Percentiles rank a stretch among this genome's conserved stretches.
These are phyloP conservation scores for Phacellophora camtschatica DNA, from an alignment of 30 jellyfish, hydroid and myxozoan genomes.

Conservation along the genomic window DNA sequence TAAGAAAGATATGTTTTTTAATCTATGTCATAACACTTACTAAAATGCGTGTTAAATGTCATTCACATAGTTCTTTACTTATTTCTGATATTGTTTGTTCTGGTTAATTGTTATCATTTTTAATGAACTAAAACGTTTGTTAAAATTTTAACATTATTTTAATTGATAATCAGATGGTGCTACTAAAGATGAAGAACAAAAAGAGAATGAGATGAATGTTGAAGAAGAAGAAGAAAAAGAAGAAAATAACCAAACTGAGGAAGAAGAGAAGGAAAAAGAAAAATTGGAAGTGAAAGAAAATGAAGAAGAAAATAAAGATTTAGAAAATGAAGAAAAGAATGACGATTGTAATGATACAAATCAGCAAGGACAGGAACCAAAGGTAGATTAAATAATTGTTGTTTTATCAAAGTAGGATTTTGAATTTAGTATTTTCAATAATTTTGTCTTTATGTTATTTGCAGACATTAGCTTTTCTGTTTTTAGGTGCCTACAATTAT, in stretches of 20 bases:
- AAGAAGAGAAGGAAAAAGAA: constrained; percentile 19
- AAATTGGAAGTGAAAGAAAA: constrained; percentile 11
- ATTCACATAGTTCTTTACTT: too few species aligned
- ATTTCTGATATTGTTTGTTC: background rate
- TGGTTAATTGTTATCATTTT: background rate
- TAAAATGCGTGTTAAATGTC: too few species aligned
- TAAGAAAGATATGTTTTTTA: too few species aligned
- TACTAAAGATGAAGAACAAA: constrained; percentile 2
- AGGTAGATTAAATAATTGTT: background rate
- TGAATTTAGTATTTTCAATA: too few species aligned
- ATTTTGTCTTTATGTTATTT: too few species aligned
- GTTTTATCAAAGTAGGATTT: too few species aligned
- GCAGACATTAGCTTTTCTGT: too few species aligned
- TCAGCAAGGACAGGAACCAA: background rate
- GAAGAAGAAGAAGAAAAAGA: constrained; percentile 6
- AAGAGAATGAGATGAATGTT: constrained; percentile 2
- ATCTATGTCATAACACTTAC: too few species aligned
- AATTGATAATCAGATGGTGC: background rate
- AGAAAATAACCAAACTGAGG: constrained; percentile 14
- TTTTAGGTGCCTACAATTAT: too few species aligned
- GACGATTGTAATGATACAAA: background rate
- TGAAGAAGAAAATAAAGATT: too few species aligned
- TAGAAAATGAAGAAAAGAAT: background rate
- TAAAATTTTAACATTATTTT: too few species aligned
- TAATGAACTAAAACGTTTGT: too few species aligned